Evolutionary conservation across 1,140 invertebrate genomes (phyloP).

Genomic region (Sycobia sp.): DNA sequence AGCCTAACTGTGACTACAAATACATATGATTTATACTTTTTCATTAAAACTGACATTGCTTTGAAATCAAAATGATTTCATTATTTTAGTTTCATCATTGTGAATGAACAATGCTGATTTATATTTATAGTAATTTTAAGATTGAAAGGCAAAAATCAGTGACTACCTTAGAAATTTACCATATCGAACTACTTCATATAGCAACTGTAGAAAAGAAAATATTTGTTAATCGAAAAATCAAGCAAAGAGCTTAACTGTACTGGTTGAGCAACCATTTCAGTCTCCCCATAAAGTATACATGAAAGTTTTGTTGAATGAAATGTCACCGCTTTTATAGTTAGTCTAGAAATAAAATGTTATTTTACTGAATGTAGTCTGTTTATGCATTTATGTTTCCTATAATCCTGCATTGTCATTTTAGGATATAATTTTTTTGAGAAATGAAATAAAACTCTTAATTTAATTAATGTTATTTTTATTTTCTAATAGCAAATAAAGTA

Average conservation of each 20-base stretch:
- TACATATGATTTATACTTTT: slow-evolving; percentile 12
- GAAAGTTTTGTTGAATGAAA: slow-evolving; percentile 35
- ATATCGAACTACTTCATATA: slow-evolving; percentile 35
- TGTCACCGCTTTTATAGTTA: slow-evolving; percentile 39
- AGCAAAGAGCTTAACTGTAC: slow-evolving; percentile 28
- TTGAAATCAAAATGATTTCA: slow-evolving; percentile 15
- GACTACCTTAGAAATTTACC: slow-evolving; percentile 31
- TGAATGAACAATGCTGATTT: slow-evolving; percentile 15
- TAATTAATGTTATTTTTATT: slow-evolving; percentile 8
- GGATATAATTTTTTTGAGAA: slow-evolving; percentile 9
- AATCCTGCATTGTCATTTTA: slow-evolving; percentile 21
- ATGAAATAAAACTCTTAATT: slow-evolving; percentile 7
- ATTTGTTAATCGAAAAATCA: slow-evolving; percentile 30
- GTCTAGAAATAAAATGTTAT: slow-evolving; percentile 37
- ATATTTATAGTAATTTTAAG: slow-evolving; percentile 11
- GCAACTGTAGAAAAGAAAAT: slow-evolving; percentile 25
- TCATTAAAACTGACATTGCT: slow-evolving; percentile 6
- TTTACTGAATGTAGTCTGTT: slow-evolving; percentile 33
- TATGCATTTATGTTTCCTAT: slow-evolving; percentile 13
- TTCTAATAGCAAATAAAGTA: neutral
- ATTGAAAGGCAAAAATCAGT: slow-evolving; percentile 9
- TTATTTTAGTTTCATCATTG: slow-evolving; percentile 10
- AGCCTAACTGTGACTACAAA: slow-evolving; percentile 27
- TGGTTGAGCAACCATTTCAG: slow-evolving; percentile 33
- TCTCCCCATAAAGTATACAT: slow-evolving; percentile 24